Conservation (phyloP, 2,113 vertebrate species). For the Sinosuthora webbiana region DNA sequence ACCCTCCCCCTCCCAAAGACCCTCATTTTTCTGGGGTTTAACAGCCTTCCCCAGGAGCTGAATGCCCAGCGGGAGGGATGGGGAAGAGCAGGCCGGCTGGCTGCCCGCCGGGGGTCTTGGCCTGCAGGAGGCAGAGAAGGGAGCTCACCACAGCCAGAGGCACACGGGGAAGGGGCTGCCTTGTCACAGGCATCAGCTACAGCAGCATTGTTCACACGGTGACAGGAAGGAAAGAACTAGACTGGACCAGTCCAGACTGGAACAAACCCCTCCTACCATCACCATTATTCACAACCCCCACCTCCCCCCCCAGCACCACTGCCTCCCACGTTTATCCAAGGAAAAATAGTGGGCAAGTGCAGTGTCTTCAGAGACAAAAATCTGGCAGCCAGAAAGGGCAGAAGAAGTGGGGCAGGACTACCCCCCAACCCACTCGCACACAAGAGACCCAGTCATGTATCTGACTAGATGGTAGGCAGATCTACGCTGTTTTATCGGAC, state of each 20-base stretch:
- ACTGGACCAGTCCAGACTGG: slow-evolving; percentile 77
- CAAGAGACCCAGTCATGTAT: fast-evolving
- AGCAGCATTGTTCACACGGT: slow-evolving; percentile 70
- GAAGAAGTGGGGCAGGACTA: background rate
- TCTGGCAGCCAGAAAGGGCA: background rate
- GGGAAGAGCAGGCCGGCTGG: background rate
- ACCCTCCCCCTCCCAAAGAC: background rate
- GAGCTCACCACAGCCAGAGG: background rate
- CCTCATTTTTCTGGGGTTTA: background rate
- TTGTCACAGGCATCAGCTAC: slow-evolving; percentile 25
- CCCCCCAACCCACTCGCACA: background rate
- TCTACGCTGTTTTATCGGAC: fast-evolving
- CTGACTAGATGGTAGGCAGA: background rate
- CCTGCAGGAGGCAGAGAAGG: background rate
- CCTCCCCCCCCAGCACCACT: slow-evolving; percentile 10
- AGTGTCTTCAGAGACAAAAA: background rate
- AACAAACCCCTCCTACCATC: slow-evolving; percentile 71
- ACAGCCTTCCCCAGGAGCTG: background rate
- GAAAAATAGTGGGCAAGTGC: slow-evolving; percentile 28
- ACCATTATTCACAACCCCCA: slow-evolving; percentile 53
- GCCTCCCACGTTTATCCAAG: slow-evolving; percentile 1
- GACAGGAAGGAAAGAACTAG: slow-evolving; percentile 75
- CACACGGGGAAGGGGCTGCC: slow-evolving; percentile 28
- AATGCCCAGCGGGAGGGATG: fast-evolving
- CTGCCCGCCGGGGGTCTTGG: background rate